These are phyloP conservation scores for Chelonia mydas DNA, from an alignment of 2,797 vertebrate species.

Conservation along the genomic window DNA sequence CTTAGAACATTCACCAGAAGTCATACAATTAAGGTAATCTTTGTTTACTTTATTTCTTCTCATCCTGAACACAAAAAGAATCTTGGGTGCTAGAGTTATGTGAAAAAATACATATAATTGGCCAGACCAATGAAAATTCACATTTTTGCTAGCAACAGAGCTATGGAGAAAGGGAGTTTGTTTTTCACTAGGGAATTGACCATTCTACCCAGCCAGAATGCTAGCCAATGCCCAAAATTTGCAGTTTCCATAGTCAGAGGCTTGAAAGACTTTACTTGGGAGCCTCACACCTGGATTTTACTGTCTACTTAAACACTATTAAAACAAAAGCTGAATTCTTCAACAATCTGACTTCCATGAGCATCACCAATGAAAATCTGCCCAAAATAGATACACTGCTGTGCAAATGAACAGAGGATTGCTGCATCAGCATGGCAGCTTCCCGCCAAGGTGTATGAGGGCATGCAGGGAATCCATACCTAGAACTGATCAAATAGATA, in stretches of 20 bases:
- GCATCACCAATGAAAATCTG: background rate
- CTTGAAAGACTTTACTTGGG: background rate
- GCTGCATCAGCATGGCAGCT: background rate
- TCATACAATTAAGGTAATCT: background rate
- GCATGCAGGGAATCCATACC: background rate
- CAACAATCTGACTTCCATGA: background rate
- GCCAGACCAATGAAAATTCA: background rate
- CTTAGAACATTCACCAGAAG: background rate
- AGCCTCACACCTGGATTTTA: background rate
- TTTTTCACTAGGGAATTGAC: background rate
- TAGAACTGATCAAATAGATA: background rate
- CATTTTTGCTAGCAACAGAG: background rate
- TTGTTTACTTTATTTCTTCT: background rate
- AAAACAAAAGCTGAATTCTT: background rate
- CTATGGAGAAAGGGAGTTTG: background rate
- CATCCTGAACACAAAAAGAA: background rate
- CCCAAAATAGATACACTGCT: background rate
- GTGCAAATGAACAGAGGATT: background rate
- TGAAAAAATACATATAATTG: background rate
- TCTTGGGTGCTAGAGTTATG: background rate
- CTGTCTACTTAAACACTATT: background rate
- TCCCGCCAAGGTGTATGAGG: background rate
- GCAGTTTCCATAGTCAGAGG: background rate
- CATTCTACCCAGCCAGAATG: background rate
- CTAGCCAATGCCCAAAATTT: background rate